Percentiles rank a stretch among this genome's conserved stretches.
These are phyloP conservation scores for Sclerurus mexicanus DNA, from an alignment of 2,113 vertebrate species.

Conservation along the genomic window DNA sequence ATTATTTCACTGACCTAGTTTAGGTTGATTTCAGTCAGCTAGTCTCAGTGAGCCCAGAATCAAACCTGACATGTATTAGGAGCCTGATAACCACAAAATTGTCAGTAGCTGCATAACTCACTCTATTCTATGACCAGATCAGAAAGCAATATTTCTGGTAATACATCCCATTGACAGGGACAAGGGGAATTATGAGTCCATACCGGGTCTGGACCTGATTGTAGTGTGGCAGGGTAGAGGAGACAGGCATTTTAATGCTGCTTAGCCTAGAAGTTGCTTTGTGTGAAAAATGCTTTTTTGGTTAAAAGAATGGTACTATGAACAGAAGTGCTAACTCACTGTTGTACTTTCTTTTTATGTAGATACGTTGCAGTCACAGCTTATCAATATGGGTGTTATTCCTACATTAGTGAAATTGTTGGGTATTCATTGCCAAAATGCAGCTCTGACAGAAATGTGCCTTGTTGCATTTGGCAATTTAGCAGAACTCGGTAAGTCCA, in stretches of 20 bases:
- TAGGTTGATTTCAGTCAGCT: background rate
- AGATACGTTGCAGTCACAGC: slow-evolving; percentile 96
- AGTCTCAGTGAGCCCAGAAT: background rate
- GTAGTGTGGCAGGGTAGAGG: background rate
- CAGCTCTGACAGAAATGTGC: slow-evolving; percentile 97
- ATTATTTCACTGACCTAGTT: background rate
- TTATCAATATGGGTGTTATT: slow-evolving; percentile 97
- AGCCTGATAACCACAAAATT: background rate
- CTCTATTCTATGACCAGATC: background rate
- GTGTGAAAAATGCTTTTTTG: slow-evolving; percentile 1
- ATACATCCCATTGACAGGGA: background rate
- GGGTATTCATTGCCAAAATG: slow-evolving; percentile 91
- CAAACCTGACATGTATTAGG: background rate
- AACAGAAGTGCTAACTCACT: slow-evolving; percentile 35
- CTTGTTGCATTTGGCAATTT: slow-evolving; percentile 98
- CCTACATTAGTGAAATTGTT: slow-evolving; percentile 94
- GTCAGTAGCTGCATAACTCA: background rate
- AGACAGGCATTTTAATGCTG: background rate
- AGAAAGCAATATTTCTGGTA: background rate
- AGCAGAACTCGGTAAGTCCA: slow-evolving; percentile 93
- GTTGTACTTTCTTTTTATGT: slow-evolving; percentile 56
- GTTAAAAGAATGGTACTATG: background rate
- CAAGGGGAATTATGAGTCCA: background rate
- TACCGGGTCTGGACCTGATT: background rate
- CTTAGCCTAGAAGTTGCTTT: background rate